These are phyloP conservation scores for Orchestia grillus DNA, from an alignment of 1,140 invertebrate genomes.

Conservation along the genomic window DNA sequence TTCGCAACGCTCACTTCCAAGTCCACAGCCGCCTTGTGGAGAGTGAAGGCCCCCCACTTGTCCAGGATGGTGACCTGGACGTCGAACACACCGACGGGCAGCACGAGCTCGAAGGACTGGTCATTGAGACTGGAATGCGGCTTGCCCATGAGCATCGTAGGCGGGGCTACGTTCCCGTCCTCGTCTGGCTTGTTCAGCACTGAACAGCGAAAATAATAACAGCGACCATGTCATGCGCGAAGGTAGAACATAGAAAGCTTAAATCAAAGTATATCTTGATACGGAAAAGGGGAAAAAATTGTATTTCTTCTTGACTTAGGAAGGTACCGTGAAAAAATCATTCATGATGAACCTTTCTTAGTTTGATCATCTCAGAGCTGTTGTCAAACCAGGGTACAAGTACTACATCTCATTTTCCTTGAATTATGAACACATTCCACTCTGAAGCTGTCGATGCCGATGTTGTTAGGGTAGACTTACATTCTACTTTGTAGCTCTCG, in stretches of 20 bases:
- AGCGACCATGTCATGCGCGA: background rate
- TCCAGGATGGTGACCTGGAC: slow-evolving; percentile 61
- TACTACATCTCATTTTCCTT: too few species aligned
- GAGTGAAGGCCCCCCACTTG: slow-evolving; percentile 61
- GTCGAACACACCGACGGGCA: slow-evolving; percentile 58
- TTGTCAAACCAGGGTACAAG: background rate
- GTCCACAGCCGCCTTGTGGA: background rate
- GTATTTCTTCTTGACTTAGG: background rate
- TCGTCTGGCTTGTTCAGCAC: slow-evolving; percentile 46
- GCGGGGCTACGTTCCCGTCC: background rate
- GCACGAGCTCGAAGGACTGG: slow-evolving; percentile 51
- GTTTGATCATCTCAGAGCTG: too few species aligned
- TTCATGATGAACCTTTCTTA: too few species aligned
- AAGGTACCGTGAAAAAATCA: too few species aligned
- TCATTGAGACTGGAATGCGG: background rate
- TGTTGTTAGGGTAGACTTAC: slow-evolving; percentile 69
- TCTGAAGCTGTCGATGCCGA: slow-evolving; percentile 62
- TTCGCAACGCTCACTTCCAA: slow-evolving; percentile 20
- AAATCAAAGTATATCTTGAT: too few species aligned
- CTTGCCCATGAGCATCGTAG: slow-evolving; percentile 14
- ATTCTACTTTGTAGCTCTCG: slow-evolving; percentile 58
- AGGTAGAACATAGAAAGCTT: too few species aligned
- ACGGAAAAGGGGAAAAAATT: background rate
- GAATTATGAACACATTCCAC: too few species aligned
- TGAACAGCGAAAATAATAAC: background rate